Conservation (phyloP, 2,113 vertebrate species). For the Urocynchramus pylzowi region DNA sequence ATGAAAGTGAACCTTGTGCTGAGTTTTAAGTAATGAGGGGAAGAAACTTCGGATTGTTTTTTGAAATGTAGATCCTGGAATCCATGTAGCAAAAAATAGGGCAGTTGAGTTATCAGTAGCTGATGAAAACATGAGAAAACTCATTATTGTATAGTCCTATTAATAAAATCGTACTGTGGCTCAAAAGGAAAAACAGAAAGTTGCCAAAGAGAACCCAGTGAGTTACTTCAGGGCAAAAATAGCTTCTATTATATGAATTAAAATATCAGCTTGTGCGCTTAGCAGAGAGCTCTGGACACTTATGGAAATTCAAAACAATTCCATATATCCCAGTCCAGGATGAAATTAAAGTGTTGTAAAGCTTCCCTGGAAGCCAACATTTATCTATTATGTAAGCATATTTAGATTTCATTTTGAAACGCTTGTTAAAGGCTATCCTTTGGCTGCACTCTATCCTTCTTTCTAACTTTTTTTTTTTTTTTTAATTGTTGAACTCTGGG, state of each 20-base stretch:
- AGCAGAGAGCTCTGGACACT: background rate
- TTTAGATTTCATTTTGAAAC: conserved; percentile 64
- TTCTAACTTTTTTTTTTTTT: background rate
- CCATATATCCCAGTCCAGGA: conserved; percentile 19
- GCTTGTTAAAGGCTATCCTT: conserved; percentile 55
- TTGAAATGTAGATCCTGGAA: background rate
- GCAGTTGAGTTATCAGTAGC: background rate
- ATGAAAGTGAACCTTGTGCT: background rate
- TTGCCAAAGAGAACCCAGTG: background rate
- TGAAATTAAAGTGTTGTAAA: conserved; percentile 41
- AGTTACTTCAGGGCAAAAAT: background rate
- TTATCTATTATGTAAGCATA: conserved; percentile 63
- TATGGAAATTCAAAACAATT: conserved; percentile 33
- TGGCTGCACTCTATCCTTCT: conserved; percentile 54
- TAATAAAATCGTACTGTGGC: background rate
- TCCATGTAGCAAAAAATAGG: background rate
- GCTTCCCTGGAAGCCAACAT: conserved; percentile 46
- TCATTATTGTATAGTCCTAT: background rate
- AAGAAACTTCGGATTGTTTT: background rate
- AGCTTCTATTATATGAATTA: background rate
- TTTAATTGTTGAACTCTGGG: background rate
- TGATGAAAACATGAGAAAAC: background rate
- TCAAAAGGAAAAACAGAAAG: background rate
- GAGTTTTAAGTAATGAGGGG: background rate
- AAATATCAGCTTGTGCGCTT: background rate